Evolutionary conservation across 1,140 invertebrate species (phyloP), one percentile per base, ranked within the genome.

Genomic region (Zaprionus nigranus): DNA sequence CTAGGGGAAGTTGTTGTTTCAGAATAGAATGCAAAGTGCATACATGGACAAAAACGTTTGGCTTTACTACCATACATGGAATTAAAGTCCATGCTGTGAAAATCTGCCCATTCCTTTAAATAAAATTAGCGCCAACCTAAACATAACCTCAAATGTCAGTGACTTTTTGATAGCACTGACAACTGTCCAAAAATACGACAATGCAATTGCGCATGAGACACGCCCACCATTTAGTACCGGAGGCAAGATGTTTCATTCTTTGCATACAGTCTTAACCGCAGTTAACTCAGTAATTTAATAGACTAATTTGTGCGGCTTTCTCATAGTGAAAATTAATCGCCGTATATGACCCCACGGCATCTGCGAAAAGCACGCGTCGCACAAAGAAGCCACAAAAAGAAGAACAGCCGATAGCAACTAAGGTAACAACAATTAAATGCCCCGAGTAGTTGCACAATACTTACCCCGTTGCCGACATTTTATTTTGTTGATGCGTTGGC

Each of bases 301-400:
- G 53, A 64, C 36, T 36, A 57, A 43, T 60, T 67, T 53, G 24
- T 15, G 4, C 38, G 43, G 38, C 54, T 34, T 9, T n/a, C 17
- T n/a, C 28, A 17, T 24, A 62, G n/a, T 53, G 56, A 46, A 88
- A 90, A 88, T 85, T 85, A 82, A 81, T 85, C 85, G 85, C 81
- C 75, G 66, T 61, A 53, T 69, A 62, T 66, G 38, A 49, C n/a
- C 24, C 68, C 28, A 59, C 51, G 17, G 38, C 56, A 65, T n/a
- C 17, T 43, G 24, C 20, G 60, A 69, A 84, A 84, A 90, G 78
- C 85, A 88, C 85, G 84, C 85, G 68, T 77, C 79, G 73, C 78
- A 84, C 78, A 88, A 79, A 82, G 82, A 90, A 90, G 85, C 85
- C 84, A 88, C 84, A 87, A 87, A 86, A 87, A 78, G 40, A 63